Evolutionary conservation across 2,888 invertebrate species (phyloP), one percentile per base, ranked within the genome.

Genomic region (Geotrupes spiniger): DNA sequence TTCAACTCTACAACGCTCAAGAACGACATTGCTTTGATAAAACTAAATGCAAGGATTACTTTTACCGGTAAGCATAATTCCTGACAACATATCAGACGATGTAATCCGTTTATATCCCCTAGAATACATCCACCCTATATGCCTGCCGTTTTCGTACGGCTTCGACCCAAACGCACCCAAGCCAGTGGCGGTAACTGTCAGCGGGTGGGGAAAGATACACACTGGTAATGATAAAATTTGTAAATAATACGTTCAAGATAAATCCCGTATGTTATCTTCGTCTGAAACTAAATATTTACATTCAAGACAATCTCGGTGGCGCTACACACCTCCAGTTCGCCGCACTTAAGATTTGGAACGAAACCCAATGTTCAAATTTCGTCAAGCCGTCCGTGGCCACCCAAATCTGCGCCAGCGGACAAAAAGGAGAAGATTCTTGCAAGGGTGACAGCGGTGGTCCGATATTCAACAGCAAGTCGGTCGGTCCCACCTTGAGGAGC

Each of bases 181-280:
- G 16, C 48, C 52, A 1, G 66, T 69, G 54, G 72, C 75, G 56
- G 78, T 83, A 59, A 77, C 79, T 28, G 83, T 85, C 1, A 84
- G 85, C 9, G 89, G 88, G 0, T 89, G 88, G 88, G 88, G 88
- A 14, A 79, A 80, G 29, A 10, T 14, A 10, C 29, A 15, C 3
- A 10, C 2, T 15, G 10, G 11, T 3, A 1, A 36, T n/a, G n/a
- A n/a, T 2, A 3, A 21, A 36, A 29, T 12, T 8, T 5, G 3
- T 25, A 36, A 10, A 14, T 10, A 33, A 9, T 45, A 15, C 37
- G 25, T n/a, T n/a, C n/a, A n/a, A n/a, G n/a, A n/a, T n/a, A n/a
- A n/a, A n/a, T n/a, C n/a, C n/a, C n/a, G n/a, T n/a, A n/a, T n/a
- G n/a, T n/a, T n/a, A n/a, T n/a, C n/a, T n/a, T n/a, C n/a, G n/a